Conservation (phyloP, 2,113 vertebrate species). For the Aptenodytes forsteri region DNA sequence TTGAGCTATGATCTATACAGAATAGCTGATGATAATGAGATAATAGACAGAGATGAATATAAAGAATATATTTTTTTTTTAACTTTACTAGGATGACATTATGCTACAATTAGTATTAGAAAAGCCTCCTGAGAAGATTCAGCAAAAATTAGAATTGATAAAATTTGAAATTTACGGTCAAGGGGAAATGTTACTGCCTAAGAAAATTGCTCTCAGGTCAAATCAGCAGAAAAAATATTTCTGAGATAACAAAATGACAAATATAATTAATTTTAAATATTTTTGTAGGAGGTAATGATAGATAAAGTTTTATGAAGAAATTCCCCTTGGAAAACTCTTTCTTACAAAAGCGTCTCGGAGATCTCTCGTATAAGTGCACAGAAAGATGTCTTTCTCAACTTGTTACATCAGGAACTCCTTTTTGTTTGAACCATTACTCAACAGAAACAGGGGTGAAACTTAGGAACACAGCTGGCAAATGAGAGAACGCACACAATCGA, state of each 20-base stretch:
- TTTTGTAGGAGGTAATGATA: not conserved
- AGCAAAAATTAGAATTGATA: not conserved
- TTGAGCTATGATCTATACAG: not conserved
- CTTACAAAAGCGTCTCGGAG: not conserved
- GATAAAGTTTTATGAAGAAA: not conserved
- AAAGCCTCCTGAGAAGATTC: not conserved
- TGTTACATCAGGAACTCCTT: not conserved
- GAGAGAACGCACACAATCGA: not conserved
- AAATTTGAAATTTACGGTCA: not conserved
- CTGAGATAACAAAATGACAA: not conserved
- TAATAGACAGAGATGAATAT: not conserved
- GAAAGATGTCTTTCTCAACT: not conserved
- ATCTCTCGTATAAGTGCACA: fast-evolving
- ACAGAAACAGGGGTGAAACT: not conserved
- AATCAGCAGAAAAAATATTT: not conserved
- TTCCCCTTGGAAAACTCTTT: not conserved
- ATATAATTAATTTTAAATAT: not conserved
- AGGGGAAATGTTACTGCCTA: not conserved
- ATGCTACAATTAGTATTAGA: not conserved
- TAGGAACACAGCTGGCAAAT: not conserved
- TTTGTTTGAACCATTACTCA: not conserved
- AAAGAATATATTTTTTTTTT: not conserved
- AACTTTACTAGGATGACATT: not conserved
- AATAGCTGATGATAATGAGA: not conserved
- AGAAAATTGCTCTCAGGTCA: not conserved